Conservation (phyloP, 2,797 vertebrate genomes). For the Heterohyrax brucei region DNA sequence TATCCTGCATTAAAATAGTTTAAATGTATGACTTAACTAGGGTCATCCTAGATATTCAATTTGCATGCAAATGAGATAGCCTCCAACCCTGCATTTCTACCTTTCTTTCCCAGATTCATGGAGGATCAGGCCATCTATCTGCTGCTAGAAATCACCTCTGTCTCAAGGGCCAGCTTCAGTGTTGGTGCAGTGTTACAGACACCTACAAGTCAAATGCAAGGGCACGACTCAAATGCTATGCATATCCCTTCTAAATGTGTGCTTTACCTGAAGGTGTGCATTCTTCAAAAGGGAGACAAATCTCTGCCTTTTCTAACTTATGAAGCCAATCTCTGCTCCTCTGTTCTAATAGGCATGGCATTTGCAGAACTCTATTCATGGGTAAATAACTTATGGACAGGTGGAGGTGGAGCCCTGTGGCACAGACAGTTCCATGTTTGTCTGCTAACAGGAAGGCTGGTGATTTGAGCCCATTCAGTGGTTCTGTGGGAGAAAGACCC, state of each 20-base stretch:
- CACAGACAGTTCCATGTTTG: too few relatives aligned
- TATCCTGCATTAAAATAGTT: constrained; percentile 34
- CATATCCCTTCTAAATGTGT: background rate
- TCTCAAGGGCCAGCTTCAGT: background rate
- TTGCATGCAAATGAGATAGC: constrained; percentile 24
- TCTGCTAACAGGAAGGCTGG: too few relatives aligned
- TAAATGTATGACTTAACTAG: constrained; percentile 5
- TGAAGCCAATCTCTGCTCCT: background rate
- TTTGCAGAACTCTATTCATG: background rate
- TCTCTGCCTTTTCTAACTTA: background rate
- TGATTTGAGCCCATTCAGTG: too few relatives aligned
- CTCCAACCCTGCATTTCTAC: background rate
- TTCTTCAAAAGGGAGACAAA: background rate
- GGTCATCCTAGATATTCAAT: constrained; percentile 44
- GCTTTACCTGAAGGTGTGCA: background rate
- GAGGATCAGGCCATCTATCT: background rate
- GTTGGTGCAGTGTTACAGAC: background rate
- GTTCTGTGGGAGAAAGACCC: too few relatives aligned
- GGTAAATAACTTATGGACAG: background rate
- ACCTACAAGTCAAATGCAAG: background rate
- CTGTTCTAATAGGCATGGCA: background rate
- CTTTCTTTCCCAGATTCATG: background rate
- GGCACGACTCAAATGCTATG: background rate
- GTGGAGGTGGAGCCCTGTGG: too few relatives aligned
- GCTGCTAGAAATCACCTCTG: background rate